Evolutionary conservation across 2,797 vertebrate genomes (phyloP).

Genomic region (Alfaro cultratus): DNA sequence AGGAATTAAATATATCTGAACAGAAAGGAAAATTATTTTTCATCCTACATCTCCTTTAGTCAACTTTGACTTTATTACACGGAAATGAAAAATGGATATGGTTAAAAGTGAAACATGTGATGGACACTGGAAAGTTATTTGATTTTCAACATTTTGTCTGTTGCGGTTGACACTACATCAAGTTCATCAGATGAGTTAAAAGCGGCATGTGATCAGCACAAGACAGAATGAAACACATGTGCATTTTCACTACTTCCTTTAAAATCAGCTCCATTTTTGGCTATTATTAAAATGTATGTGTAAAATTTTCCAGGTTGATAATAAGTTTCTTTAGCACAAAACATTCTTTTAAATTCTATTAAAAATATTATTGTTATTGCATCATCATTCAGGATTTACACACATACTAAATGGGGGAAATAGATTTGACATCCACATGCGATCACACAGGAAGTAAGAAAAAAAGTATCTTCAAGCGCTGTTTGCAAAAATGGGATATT

Average conservation of each 20-base stretch:
- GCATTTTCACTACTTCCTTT: not conserved
- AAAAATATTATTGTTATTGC: not conserved
- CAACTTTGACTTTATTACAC: not conserved
- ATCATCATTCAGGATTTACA: accelerated
- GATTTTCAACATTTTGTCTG: not conserved
- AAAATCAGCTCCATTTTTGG: not conserved
- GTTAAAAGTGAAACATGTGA: constrained; percentile 9
- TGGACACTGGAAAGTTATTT: constrained; percentile 18
- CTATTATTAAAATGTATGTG: not conserved
- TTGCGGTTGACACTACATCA: not conserved
- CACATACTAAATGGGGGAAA: not conserved
- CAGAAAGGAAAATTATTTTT: not conserved
- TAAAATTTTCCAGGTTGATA: not conserved
- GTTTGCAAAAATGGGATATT: constrained; percentile 29
- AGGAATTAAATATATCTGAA: not conserved
- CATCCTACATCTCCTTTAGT: not conserved
- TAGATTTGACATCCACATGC: not conserved
- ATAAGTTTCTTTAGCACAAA: not conserved
- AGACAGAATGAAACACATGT: constrained; percentile 1
- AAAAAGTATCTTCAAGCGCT: not conserved
- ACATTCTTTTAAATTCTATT: not conserved
- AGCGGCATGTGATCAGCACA: constrained; percentile 20
- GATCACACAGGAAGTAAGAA: constrained; percentile 34
- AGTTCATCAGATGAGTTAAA: constrained; percentile 1
- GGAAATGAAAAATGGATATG: constrained; percentile 9